Percentiles rank a stretch among this genome's conserved stretches.
These are phyloP conservation scores for Tympanuchus pallidicinctus DNA, from an alignment of 2,113 vertebrate species.

Conservation along the genomic window DNA sequence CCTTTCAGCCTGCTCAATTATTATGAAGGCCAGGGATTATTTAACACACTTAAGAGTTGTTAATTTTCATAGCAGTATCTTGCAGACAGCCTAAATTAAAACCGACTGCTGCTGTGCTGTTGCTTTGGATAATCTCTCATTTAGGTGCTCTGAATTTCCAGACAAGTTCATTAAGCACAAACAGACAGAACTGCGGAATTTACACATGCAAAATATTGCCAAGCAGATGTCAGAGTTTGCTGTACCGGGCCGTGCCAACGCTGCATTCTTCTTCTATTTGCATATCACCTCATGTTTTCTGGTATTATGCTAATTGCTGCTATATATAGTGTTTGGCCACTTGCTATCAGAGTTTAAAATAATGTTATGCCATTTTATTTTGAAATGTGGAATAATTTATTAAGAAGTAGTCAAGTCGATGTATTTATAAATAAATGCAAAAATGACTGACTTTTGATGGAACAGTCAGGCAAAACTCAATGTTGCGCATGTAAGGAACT, in stretches of 20 bases:
- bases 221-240: slow-evolving; percentile 59
- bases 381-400: background rate
- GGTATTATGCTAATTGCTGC: slow-evolving; percentile 11
- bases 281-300: slow-evolving; percentile 15
- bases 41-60: slow-evolving; percentile 74
- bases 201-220: slow-evolving; percentile 31
- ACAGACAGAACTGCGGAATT: slow-evolving; percentile 40
- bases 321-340: background rate
- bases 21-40: slow-evolving; percentile 62
- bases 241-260: background rate
- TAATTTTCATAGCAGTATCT: slow-evolving; percentile 71
- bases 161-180: slow-evolving; percentile 60
- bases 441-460: background rate
- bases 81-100: slow-evolving; percentile 71
- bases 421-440: background rate
- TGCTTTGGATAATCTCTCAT: slow-evolving; percentile 66
- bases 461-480: background rate
- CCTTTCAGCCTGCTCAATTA: slow-evolving; percentile 63
- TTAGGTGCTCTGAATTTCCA: slow-evolving; percentile 61
- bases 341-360: slow-evolving; percentile 19
- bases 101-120: slow-evolving; percentile 64
- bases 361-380: slow-evolving; percentile 8
- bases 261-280: slow-evolving; percentile 5
- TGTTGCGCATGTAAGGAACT: rapidly evolving
- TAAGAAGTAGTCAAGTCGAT: background rate